A percentile compares a stretch with the other conserved stretches of the same genome.
phyloP scores from a whole-genome alignment of 2,888 invertebrate species.

The Ganaspis brasiliensis region DNA sequence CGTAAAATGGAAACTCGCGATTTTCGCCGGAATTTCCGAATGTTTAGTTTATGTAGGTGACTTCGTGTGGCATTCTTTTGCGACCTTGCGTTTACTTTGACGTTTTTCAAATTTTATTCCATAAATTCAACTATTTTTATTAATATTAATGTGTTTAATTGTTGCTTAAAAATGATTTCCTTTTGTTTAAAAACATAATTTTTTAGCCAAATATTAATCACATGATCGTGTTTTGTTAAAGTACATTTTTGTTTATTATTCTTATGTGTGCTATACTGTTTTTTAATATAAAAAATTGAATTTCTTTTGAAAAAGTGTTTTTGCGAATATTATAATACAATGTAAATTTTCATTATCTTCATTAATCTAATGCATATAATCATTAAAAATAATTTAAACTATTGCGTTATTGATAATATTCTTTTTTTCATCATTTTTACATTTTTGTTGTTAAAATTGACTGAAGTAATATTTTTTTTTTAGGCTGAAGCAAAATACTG shows the following conservation, averaged over 20 bases:
- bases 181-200: too few relatives aligned
- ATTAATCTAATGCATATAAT: too few relatives aligned
- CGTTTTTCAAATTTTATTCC: not conserved
- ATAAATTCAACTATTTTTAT: not conserved
- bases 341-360: not conserved
- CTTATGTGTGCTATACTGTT: not conserved
- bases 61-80: constrained; percentile 52
- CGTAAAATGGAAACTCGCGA: constrained; percentile 76
- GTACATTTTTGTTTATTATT: not conserved
- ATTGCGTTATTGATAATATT: not conserved
- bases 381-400: not conserved
- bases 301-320: not conserved
- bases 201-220: not conserved
- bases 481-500: constrained; percentile 80
- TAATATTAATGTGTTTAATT: not conserved
- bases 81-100: constrained; percentile 16
- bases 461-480: constrained; percentile 55
- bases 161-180: not conserved
- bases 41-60: constrained; percentile 77
- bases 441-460: not conserved
- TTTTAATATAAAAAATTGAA: not conserved
- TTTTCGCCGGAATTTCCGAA: constrained; percentile 76
- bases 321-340: too few relatives aligned
- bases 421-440: not conserved
- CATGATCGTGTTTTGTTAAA: not conserved